These are phyloP conservation scores for Coleophora deauratella DNA, from an alignment of 2,888 invertebrate genomes.

Conservation along the genomic window DNA sequence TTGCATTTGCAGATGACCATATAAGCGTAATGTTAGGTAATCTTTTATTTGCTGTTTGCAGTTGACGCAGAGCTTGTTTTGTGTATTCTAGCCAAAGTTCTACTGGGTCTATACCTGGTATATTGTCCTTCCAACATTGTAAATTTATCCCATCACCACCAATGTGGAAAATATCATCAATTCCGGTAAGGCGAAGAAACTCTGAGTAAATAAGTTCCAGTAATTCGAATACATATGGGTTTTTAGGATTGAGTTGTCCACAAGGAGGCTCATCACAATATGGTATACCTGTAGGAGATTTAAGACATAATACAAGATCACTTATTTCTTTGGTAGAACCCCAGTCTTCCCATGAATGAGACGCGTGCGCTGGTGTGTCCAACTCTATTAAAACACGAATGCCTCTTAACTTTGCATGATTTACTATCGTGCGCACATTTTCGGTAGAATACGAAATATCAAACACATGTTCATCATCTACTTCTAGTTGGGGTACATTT, in stretches of 20 bases:
- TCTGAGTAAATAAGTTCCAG: slow-evolving; percentile 82
- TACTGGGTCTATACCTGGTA: slow-evolving; percentile 77
- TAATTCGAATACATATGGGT: slow-evolving; percentile 79
- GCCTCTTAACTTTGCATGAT: slow-evolving; percentile 85
- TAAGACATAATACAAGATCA: slow-evolving; percentile 81
- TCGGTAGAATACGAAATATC: slow-evolving; percentile 80
- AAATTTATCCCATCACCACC: slow-evolving; percentile 84
- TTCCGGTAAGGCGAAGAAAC: slow-evolving; percentile 81
- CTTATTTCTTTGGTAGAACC: slow-evolving; percentile 77
- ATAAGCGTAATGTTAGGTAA: slow-evolving; percentile 42
- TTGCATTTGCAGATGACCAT: slow-evolving; percentile 36
- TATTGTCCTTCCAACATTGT: slow-evolving; percentile 79
- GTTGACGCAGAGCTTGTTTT: slow-evolving; percentile 68
- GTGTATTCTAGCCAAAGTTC: slow-evolving; percentile 84
- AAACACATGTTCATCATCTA: slow-evolving; percentile 86
- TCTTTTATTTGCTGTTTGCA: slow-evolving; percentile 67
- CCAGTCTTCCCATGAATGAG: slow-evolving; percentile 85
- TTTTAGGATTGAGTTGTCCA: slow-evolving; percentile 85
- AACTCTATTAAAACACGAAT: slow-evolving; percentile 90
- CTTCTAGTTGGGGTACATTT: slow-evolving; percentile 80
- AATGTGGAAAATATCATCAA: slow-evolving; percentile 84
- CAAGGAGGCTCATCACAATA: slow-evolving; percentile 88
- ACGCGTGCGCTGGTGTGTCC: slow-evolving; percentile 89
- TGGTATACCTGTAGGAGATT: slow-evolving; percentile 75
- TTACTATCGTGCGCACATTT: slow-evolving; percentile 80